Base-by-base conservation (phyloP, 2,888 invertebrate genomes). In the Chymomyza caudatula region DNA sequence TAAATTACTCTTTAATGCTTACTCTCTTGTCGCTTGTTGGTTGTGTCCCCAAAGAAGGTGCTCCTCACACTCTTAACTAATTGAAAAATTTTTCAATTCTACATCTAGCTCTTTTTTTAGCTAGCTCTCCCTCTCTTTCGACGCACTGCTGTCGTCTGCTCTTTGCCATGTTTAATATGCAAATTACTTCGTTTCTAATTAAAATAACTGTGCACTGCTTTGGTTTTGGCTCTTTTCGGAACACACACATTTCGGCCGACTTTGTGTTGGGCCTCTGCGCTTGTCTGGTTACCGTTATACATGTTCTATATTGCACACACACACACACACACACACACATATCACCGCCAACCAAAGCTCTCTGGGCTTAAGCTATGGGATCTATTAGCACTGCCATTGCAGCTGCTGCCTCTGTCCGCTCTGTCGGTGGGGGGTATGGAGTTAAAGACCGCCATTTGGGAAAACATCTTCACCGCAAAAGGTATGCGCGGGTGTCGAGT, bases 111-210 rank as follows among this genome's bases (percentile, higher is more conserved):
- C 6, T 37, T 29, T 6, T 23, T 17, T 56, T 37, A 22, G 22
- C 37, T 25, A 4, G 15, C 37, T 22, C 17, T 20, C 42, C 23
- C 8, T 8, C 20, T 5, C 44, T 17, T 43, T 49, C 54, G 17
- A 13, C 13, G 15, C 37, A 5, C 19, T 53, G 8, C 52, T 56
- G 22, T 42, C 58, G 22, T 25, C 22, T n/a, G 5, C n/a, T 5
- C 60, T 61, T 58, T 54, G 60, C 51, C 65, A 44, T 66, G 71
- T 65, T 83, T 76, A 85, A 74, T 79, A 84, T 86, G 86, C 82
- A 84, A 84, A 84, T 86, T 86, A 82, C 76, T 82, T 77, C 74
- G 83, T 74, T 79, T 84, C 86, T 84, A 84, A 84, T 84, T 84
- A 86, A 86, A 86, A 84, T 82, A 86, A 79, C 76, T 78, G 69